Evolutionary conservation across 2,113 vertebrate species (phyloP).

Genomic region (Cricetomys ansorgei): DNA sequence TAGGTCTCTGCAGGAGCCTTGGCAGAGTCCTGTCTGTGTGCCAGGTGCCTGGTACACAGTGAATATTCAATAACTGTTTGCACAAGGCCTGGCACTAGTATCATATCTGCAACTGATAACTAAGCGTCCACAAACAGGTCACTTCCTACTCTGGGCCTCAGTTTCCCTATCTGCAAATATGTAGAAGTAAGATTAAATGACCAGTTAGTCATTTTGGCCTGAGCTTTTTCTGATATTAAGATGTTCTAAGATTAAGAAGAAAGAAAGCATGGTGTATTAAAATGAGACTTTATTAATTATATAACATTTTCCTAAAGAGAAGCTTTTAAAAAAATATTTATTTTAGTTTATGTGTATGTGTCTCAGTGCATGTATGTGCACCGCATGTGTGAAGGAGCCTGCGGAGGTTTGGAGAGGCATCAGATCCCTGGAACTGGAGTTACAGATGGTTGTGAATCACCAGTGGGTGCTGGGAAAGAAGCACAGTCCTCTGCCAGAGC

Average conservation of each 20-base stretch:
- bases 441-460: background rate
- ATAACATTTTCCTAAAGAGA: background rate
- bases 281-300: conserved; percentile 28
- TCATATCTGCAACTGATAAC: background rate
- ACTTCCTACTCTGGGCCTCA: background rate
- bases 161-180: background rate
- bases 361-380: background rate
- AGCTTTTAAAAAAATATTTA: background rate
- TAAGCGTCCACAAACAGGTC: background rate
- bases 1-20: background rate
- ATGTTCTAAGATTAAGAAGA: background rate
- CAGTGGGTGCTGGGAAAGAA: too few relatives aligned
- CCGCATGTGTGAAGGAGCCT: background rate
- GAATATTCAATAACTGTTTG: background rate
- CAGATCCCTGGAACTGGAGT: background rate
- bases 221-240: conserved; percentile 19
- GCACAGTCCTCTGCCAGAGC: background rate
- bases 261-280: conserved; percentile 17
- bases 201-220: background rate
- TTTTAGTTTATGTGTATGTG: background rate
- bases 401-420: background rate
- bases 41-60: background rate
- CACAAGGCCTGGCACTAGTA: background rate
- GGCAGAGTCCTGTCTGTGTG: background rate
- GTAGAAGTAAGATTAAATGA: background rate